Evolutionary conservation across 2,888 invertebrate genomes (phyloP), one percentile per base, ranked within the genome.

Genomic region (Cheilosia vulpina): DNA sequence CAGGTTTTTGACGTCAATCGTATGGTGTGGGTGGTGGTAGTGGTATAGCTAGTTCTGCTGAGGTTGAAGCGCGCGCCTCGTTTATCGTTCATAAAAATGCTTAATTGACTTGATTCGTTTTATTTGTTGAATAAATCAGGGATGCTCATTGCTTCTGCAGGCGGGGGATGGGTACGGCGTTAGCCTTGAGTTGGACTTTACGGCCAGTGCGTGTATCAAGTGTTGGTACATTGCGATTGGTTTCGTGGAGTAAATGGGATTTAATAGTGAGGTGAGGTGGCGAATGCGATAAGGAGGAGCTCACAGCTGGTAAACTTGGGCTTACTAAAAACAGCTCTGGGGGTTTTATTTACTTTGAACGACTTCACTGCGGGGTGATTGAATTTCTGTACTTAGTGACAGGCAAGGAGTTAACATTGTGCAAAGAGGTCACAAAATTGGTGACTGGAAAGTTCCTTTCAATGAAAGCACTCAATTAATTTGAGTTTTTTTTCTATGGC

Each of bases 31-130:
- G 9, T 52, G 27, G 17, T 41, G 27, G 17, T 41, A 13, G 47
- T 17, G 17, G 24, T n/a, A 4, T 21, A 17, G 5, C 24, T 71
- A 69, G 72, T 57, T 68, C 65, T 53, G 58, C 68, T 78, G 69
- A 69, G 52, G 57, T 69, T 69, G 57, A 27, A 75, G 53, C 68
- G 47, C 69, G 65, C 75, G 71, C 63, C 76, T 72, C 80, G 76
- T 85, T 85, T 81, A 77, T 72, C 81, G 76, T 77, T 77, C 85
- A 62, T 85, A 80, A 85, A 85, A 85, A 85, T 81, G 66, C 72
- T 81, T 81, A 85, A 85, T 80, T 81, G 85, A 85, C 76, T 85
- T 85, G 85, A 85, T 85, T 80, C 85, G 80, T 80, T 77, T 81
- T 85, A 85, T 77, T 85, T 85, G 81, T 72, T 77, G 52, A 77